Evolutionary conservation across 2,888 invertebrate genomes (phyloP), one percentile per base, ranked within the genome.

Genomic region (Lacanobia oleracea): DNA sequence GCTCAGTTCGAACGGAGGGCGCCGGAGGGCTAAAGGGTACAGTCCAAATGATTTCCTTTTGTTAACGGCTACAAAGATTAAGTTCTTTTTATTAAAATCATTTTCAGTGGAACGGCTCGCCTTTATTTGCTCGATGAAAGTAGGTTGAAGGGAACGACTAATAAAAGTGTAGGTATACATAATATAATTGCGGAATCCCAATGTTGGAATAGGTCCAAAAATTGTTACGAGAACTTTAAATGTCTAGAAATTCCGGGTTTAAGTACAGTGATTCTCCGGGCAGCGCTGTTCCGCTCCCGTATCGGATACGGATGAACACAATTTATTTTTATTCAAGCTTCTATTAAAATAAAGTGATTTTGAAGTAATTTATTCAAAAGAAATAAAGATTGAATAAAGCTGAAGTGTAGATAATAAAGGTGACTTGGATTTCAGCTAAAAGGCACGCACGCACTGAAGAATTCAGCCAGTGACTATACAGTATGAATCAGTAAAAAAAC

Each of bases 81-180:
- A 85, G 77, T 77, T 84, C 83, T 79, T 85, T 83, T 85, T 85
- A 82, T 82, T 81, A 85, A 82, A 86, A 83, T 85, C 27, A 85
- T 86, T 86, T 86, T 50, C 71, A 73, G 60, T 72, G 66, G 65
- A 75, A 77, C 53, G 62, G 72, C 40, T 53, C 63, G 67, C 70
- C 62, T 79, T 76, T 78, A 84, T 86, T 76, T 86, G 67, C 68
- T 67, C 51, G 64, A 68, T 60, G 61, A 75, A 83, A 81, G 66
- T 77, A 68, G 67, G 67, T 65, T 67, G 70, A 84, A 79, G 75
- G 66, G 72, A 62, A 62, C 33, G 60, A 57, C 59, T 72, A 72
- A 74, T 75, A 72, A 70, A 82, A 77, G 63, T 64, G 70, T 79
- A 78, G 61, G 63, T 71, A 71, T 65, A 72, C 51, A 72, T 75